Conservation (phyloP, 2,888 invertebrate species). For the Synanthedon tipuliformis region DNA sequence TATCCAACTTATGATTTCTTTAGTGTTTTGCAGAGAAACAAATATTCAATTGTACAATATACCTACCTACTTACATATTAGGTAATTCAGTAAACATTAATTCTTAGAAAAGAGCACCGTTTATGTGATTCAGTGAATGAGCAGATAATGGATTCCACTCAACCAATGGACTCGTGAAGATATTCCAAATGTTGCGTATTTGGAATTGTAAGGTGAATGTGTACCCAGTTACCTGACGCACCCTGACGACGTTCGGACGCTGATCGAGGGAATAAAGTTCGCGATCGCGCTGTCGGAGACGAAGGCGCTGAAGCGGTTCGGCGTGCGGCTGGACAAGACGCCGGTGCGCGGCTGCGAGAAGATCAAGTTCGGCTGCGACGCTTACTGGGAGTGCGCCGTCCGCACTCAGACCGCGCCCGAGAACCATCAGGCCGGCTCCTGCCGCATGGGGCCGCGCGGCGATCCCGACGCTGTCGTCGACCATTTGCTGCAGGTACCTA, state of each 20-base stretch:
- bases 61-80: too few relatives aligned
- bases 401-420: slow-evolving; percentile 81
- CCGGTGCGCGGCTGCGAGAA: slow-evolving; percentile 81
- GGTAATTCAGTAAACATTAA: too few relatives aligned
- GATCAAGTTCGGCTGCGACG: slow-evolving; percentile 77
- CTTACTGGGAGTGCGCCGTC: slow-evolving; percentile 85
- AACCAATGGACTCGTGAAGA: too few relatives aligned
- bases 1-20: too few relatives aligned
- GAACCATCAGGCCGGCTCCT: slow-evolving; percentile 86
- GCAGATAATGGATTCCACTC: too few relatives aligned
- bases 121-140: too few relatives aligned
- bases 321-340: slow-evolving; percentile 80
- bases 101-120: too few relatives aligned
- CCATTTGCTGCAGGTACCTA: slow-evolving; percentile 67
- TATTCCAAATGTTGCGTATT: too few relatives aligned
- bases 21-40: too few relatives aligned
- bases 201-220: too few relatives aligned
- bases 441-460: slow-evolving; percentile 82
- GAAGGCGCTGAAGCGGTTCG: slow-evolving; percentile 70
- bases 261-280: slow-evolving; percentile 88
- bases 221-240: slow-evolving; percentile 78
- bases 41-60: too few relatives aligned
- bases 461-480: slow-evolving; percentile 82
- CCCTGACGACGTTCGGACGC: slow-evolving; percentile 81
- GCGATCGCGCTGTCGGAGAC: slow-evolving; percentile 79